Evolutionary conservation across 2,888 invertebrate species (phyloP).

Genomic region (Ectemnius cavifrons): DNA sequence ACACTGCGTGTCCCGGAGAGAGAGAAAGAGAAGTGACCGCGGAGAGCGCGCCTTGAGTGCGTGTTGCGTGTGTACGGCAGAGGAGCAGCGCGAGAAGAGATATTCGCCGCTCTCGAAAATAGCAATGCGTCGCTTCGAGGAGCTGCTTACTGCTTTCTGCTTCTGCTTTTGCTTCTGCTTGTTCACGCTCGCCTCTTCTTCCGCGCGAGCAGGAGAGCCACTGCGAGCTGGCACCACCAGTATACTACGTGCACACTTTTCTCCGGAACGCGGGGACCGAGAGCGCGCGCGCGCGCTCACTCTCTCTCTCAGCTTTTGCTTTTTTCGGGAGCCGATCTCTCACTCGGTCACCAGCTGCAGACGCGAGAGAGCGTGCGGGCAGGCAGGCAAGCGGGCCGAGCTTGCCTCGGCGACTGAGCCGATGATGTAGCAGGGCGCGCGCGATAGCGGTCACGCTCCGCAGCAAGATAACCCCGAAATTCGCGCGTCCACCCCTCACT

Average conservation of each 20-base stretch:
- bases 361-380: no score
- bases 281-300: no score
- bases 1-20: slow-evolving; percentile 13
- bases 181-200: no score
- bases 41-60: no score
- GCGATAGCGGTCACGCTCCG: slow-evolving; percentile 23
- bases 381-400: no score
- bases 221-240: no score
- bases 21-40: slow-evolving; percentile 29
- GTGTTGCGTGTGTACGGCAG: slow-evolving; percentile 20
- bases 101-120: slow-evolving; percentile 51
- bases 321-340: slow-evolving; percentile 31
- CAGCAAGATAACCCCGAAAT: slow-evolving; percentile 44
- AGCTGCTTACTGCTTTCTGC: no score
- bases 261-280: no score
- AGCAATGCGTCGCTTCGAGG: slow-evolving; percentile 51
- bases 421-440: slow-evolving; percentile 14
- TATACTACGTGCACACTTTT: slow-evolving; percentile 17
- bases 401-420: neutral
- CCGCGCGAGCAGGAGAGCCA: no score
- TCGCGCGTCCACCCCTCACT: slow-evolving; percentile 21
- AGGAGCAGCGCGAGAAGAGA: slow-evolving; percentile 24
- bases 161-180: no score
- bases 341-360: slow-evolving; percentile 50
- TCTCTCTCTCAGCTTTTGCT: slow-evolving; percentile 39